phyloP scores from a whole-genome alignment of 2,888 invertebrate genomes.

The Pristionchus entomophagus region DNA sequence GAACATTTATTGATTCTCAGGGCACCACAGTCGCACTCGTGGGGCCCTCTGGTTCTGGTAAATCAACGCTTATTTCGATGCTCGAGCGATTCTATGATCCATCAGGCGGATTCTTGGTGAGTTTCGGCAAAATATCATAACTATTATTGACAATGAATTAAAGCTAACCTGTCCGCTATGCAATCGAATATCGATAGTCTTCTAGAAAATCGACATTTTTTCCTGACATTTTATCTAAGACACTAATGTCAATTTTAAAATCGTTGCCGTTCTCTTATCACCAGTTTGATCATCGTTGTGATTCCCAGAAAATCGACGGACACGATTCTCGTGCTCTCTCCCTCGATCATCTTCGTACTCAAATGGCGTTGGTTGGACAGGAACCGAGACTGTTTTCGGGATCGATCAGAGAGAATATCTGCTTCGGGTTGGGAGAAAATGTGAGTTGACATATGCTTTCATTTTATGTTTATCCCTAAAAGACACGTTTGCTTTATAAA shows the following conservation, averaged over 20 bases:
- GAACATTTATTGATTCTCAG: not conserved
- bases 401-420: slow-evolving; percentile 57
- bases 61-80: slow-evolving; percentile 89
- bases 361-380: slow-evolving; percentile 58
- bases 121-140: not conserved
- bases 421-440: slow-evolving; percentile 52
- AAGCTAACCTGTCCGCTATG: too few relatives aligned
- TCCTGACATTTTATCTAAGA: too few relatives aligned
- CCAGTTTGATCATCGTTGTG: too few relatives aligned
- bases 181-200: too few relatives aligned
- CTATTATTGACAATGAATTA: too few relatives aligned
- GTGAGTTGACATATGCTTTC: not conserved
- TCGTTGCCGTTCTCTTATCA: not conserved
- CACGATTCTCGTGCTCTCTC: slow-evolving; percentile 45
- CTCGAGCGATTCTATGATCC: slow-evolving; percentile 89
- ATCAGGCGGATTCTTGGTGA: slow-evolving; percentile 81
- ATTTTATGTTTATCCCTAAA: not conserved
- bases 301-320: slow-evolving; percentile 56
- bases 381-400: slow-evolving; percentile 55
- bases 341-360: slow-evolving; percentile 49
- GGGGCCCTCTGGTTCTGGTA: slow-evolving; percentile 89
- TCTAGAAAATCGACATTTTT: too few relatives aligned
- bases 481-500: too few relatives aligned
- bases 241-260: too few relatives aligned
- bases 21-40: slow-evolving; percentile 66